A percentile compares a stretch with the other conserved stretches of the same genome.
phyloP scores from a whole-genome alignment of 2,113 vertebrate genomes.

The Eupsittula cactorum region DNA sequence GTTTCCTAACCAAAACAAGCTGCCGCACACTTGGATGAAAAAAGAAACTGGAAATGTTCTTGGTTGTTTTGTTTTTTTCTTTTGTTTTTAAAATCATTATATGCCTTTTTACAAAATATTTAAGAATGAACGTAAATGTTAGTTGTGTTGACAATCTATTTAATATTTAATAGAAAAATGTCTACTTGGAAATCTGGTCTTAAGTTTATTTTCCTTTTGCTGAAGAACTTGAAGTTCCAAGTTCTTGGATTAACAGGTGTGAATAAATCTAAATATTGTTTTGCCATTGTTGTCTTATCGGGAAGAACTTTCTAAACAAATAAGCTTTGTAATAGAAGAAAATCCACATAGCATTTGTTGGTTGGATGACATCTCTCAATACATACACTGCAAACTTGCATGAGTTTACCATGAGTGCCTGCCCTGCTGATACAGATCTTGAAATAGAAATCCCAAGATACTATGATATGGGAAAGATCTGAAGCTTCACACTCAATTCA shows the following conservation, averaged over 20 bases:
- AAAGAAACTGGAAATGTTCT: conserved; percentile 73
- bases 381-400: conserved; percentile 57
- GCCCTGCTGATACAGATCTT: conserved; percentile 57
- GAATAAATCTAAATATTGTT: conserved; percentile 55
- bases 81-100: conserved; percentile 31
- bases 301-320: conserved; percentile 61
- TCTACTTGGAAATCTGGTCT: conserved; percentile 49
- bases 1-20: conserved; percentile 77
- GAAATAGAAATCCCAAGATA: conserved; percentile 28
- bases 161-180: conserved; percentile 78
- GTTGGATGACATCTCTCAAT: conserved; percentile 43
- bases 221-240: conserved; percentile 62
- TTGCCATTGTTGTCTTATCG: conserved; percentile 43
- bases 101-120: conserved; percentile 69
- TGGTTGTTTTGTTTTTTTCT: background rate
- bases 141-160: conserved; percentile 75
- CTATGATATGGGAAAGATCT: background rate
- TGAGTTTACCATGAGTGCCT: conserved; percentile 72
- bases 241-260: conserved; percentile 53
- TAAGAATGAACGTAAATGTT: conserved; percentile 67
- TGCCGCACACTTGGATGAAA: conserved; percentile 25
- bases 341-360: conserved; percentile 29
- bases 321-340: conserved; percentile 70
- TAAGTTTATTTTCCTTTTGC: conserved; percentile 55
- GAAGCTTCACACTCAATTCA: conserved; percentile 49